These are phyloP conservation scores for Tetraodon nigroviridis DNA, from an alignment of 2,113 vertebrate genomes.

Conservation along the genomic window DNA sequence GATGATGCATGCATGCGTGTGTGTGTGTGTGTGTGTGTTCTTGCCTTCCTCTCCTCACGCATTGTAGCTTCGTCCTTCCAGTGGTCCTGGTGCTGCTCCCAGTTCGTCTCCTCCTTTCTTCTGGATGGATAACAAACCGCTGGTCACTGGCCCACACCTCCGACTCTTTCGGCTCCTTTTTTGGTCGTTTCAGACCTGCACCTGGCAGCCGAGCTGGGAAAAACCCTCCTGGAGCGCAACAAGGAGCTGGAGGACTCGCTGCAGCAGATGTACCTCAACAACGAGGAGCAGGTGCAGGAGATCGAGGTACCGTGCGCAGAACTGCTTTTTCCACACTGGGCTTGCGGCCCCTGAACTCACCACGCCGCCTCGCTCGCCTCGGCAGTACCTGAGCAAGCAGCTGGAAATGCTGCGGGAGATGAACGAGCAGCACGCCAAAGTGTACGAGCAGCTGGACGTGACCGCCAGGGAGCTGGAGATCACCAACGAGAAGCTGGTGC, in stretches of 20 bases:
- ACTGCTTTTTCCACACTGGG: too few species aligned
- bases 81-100: too few species aligned
- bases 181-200: constrained; percentile 77
- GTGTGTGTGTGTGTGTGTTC: too few species aligned
- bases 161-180: background rate
- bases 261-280: constrained; percentile 95
- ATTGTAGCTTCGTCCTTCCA: too few species aligned
- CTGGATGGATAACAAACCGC: too few species aligned
- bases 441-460: constrained; percentile 95
- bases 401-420: constrained; percentile 89
- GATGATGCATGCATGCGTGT: too few species aligned
- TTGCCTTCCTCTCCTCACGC: too few species aligned
- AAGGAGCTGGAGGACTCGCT: constrained; percentile 96
- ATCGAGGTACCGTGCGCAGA: background rate
- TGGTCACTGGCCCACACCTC: background rate
- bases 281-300: constrained; percentile 94
- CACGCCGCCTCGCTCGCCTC: background rate
- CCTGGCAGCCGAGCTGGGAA: constrained; percentile 91
- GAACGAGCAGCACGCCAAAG: constrained; percentile 96
- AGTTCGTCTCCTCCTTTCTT: too few species aligned
- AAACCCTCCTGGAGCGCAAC: constrained; percentile 94
- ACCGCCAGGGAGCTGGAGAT: constrained; percentile 91
- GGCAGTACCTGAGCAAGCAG: constrained; percentile 92
- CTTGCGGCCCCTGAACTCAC: too few species aligned
- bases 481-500: constrained; percentile 90